Evolutionary conservation across 2,113 vertebrate genomes (phyloP), one percentile per base, ranked within the genome.

Genomic region (Hyaena hyaena): DNA sequence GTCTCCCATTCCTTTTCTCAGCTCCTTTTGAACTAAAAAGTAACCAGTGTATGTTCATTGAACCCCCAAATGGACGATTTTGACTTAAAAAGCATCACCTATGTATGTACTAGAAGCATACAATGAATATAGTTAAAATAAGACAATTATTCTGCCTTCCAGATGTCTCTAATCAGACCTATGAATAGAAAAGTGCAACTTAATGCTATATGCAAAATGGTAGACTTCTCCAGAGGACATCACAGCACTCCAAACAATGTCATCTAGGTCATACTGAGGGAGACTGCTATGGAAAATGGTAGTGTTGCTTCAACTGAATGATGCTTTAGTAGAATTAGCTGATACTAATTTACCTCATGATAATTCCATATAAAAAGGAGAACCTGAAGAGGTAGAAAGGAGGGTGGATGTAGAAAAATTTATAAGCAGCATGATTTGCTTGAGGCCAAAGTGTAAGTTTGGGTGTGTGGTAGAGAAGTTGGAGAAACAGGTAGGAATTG

Each of bases 261-360:
- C 12, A 8, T n/a, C 3, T 48, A n/a, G 10, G 71, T 1, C 6
- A 45, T 10, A n/a, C 5, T 7, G 55, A 82, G 76, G 24, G 5
- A 10, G 21, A 10, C 12, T 33, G n/a, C 6, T 26, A 2, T 31
- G 39, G n/a, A 3, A 48, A 1, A 19, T 4, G 35, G 9, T 19
- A 17, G 23, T 21, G 7, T 3, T 39, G 1, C 1, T 95, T 55
- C 10, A 53, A 2, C 17, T 55, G 16, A 66, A 26, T 43, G n/a
- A 28, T 48, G 31, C 9, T 33, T 35, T 23, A 21, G 1, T 14
- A 88, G 39, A 71, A 12, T 39, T 81, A 58, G 16, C 24, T 53
- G 12, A 16, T 24, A 39, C 71, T 61, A 48, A 88, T 50, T 90
- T 19, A 79, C 11, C 28, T 50, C 79, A 83, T 50, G 16, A 50